Evolutionary conservation across 1,140 invertebrate genomes (phyloP), one percentile per base, ranked within the genome.

Genomic region (Sitophilus oryzae): DNA sequence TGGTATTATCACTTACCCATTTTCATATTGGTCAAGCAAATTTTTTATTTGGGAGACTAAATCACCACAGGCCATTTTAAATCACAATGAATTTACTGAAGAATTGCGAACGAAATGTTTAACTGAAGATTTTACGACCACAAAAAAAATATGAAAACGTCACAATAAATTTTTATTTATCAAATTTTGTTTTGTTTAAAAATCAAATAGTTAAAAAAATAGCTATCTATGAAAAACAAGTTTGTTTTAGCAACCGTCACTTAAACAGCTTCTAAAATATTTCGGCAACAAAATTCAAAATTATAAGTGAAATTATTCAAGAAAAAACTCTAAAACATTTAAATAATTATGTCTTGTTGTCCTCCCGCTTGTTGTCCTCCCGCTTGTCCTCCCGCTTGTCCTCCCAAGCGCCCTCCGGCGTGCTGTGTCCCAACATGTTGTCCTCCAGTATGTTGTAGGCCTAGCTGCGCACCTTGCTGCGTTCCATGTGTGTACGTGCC

Each of bases 301-400:
- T 56, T 60, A 37, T 48, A 15, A 56, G 52, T 55, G 19, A 50
- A 30, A 30, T 45, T 41, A 22, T 56, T 23, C 11, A 25, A 18
- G 22, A 36, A 41, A 38, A 9, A 38, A 56, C 5, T 43, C 36
- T 43, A 14, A 22, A 49, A 21, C 15, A 23, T 40, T 20, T 37
- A 11, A 34, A 61, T n/a, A n/a, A n/a, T 51, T 41, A 62, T 62
- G 58, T 56, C 54, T 58, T 52, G 58, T 51, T 56, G 58, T 16
- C 22, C 34, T 34, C 55, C 22, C 21, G 46, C 55, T 58, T 54
- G 54, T 44, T 47, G 54, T 16, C 55, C 55, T n/a, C 52, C 52
- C 9, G 16, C 22, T 20, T 45, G 44, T 40, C 58, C 34, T 34
- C 55, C 22, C 21, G 46, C 55, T 58, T 54, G 54, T 44, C 52